A percentile compares a stretch with the other conserved stretches of the same genome.
Evolutionary conservation across 2,888 invertebrate species (phyloP).

Genomic region (Hirtodrosophila alboralis): DNA sequence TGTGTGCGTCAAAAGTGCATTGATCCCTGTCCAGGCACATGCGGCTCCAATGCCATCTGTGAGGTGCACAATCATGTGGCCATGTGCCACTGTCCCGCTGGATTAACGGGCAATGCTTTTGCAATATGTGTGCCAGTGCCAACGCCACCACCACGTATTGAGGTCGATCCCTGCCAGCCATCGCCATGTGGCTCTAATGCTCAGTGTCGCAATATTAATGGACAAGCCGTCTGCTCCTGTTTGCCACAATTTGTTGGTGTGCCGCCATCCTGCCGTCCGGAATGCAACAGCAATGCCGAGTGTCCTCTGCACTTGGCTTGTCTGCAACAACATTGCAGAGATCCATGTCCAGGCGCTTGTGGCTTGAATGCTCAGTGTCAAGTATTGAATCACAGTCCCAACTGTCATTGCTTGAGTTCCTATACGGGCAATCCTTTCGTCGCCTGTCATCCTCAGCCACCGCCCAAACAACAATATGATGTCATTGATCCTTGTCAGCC

Average conservation of each 20-base stretch:
- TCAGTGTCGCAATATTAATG: slow-evolving; percentile 87
- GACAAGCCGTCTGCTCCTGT: slow-evolving; percentile 89
- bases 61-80: slow-evolving; percentile 90
- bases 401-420: slow-evolving; percentile 88
- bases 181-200: slow-evolving; percentile 90
- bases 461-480: slow-evolving; percentile 36
- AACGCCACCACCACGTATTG: slow-evolving; percentile 69
- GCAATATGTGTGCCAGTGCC: slow-evolving; percentile 86
- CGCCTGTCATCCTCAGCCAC: slow-evolving; percentile 81
- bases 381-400: slow-evolving; percentile 90
- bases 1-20: slow-evolving; percentile 88
- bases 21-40: slow-evolving; percentile 89
- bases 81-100: slow-evolving; percentile 89
- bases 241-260: slow-evolving; percentile 88
- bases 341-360: slow-evolving; percentile 91
- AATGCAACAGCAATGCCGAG: slow-evolving; percentile 89
- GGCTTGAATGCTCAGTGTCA: slow-evolving; percentile 90
- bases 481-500: slow-evolving; percentile 87
- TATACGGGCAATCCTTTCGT: slow-evolving; percentile 84
- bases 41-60: slow-evolving; percentile 89
- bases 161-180: slow-evolving; percentile 86
- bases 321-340: slow-evolving; percentile 88
- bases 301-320: slow-evolving; percentile 88
- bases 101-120: slow-evolving; percentile 89
- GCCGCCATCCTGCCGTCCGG: slow-evolving; percentile 89